These are phyloP conservation scores for Serranus cabrilla DNA, from an alignment of 2,797 vertebrate genomes.

Conservation along the genomic window DNA sequence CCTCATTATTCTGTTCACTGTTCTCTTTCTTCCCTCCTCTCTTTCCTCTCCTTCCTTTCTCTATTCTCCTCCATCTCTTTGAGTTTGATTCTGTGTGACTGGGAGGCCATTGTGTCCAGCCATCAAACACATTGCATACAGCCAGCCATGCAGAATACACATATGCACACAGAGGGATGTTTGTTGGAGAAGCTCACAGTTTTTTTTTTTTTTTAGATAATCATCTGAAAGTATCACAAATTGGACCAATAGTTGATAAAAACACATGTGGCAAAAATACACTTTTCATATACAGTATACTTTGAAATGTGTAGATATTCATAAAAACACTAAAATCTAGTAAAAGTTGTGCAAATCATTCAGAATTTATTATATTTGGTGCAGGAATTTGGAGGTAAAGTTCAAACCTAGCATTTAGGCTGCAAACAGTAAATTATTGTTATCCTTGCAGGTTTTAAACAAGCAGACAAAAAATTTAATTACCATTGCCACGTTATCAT, in stretches of 20 bases:
- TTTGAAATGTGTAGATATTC: not conserved
- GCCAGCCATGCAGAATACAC: constrained; percentile 79
- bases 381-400: not conserved
- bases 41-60: constrained; percentile 39
- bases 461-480: constrained; percentile 15
- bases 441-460: not conserved
- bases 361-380: not conserved
- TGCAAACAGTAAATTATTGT: not conserved
- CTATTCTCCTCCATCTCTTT: constrained; percentile 70
- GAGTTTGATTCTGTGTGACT: constrained; percentile 73
- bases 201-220: constrained; percentile 17
- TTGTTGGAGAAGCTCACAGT: constrained; percentile 35
- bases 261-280: not conserved
- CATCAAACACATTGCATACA: constrained; percentile 74
- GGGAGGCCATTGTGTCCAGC: constrained; percentile 67
- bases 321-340: not conserved
- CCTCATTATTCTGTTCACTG: constrained; percentile 42
- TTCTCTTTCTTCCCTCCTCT: constrained; percentile 19
- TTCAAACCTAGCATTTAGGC: not conserved
- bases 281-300: not conserved
- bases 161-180: constrained; percentile 56
- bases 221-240: not conserved
- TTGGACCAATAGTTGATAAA: not conserved
- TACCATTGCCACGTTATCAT: constrained; percentile 48
- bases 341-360: not conserved